Evolutionary conservation across 2,797 vertebrate genomes (phyloP).

Genomic region (Sebastes kiyomatsui): DNA sequence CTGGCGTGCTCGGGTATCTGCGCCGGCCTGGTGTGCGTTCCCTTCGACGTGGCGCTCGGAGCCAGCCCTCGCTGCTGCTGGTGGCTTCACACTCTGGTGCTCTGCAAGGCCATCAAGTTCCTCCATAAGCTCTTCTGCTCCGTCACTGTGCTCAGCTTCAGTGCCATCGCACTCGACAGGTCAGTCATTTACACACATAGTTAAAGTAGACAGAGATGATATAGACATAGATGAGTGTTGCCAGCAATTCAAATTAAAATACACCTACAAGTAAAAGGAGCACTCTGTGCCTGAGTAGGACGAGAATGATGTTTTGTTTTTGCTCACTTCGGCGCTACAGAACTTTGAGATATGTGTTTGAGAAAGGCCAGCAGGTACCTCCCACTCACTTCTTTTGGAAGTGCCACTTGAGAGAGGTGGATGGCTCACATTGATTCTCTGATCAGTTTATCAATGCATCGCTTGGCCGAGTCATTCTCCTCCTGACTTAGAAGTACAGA

Average conservation of each 20-base stretch:
- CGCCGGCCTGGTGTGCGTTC: constrained; percentile 92
- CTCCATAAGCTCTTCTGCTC: constrained; percentile 98
- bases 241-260: neutral
- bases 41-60: constrained; percentile 93
- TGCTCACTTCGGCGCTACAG: neutral
- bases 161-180: constrained; percentile 97
- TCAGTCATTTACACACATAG: constrained; percentile 57
- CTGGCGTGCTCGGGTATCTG: constrained; percentile 96
- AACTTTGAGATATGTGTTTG: constrained; percentile 36
- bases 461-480: neutral
- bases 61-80: constrained; percentile 93
- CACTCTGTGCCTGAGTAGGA: neutral
- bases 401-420: constrained; percentile 15
- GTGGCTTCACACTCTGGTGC: constrained; percentile 91
- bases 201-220: neutral
- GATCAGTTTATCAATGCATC: constrained; percentile 15
- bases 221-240: neutral
- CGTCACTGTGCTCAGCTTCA: constrained; percentile 94
- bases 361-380: constrained; percentile 11
- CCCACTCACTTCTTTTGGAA: constrained; percentile 23
- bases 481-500: neutral
- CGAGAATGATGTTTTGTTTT: neutral
- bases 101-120: constrained; percentile 96
- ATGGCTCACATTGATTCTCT: neutral
- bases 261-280: neutral